Percentiles rank a stretch among this genome's conserved stretches.
These are phyloP conservation scores for Macroramphosus scolopax DNA, from an alignment of 2,797 vertebrate genomes.

Conservation along the genomic window DNA sequence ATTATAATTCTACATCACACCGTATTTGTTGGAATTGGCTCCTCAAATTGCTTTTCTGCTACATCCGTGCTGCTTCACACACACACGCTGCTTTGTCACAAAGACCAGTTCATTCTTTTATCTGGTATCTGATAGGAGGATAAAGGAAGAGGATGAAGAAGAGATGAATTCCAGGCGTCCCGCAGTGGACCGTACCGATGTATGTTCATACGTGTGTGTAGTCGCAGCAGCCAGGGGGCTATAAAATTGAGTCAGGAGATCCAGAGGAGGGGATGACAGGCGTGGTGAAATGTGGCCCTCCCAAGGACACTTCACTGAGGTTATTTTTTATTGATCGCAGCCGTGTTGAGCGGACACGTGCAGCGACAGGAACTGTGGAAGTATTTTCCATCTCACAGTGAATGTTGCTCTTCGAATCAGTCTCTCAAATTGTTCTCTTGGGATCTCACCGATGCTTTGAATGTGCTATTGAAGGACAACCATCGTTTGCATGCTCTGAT, in stretches of 20 bases:
- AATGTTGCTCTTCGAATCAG: conserved; percentile 8
- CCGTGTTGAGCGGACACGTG: conserved; percentile 20
- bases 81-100: conserved; percentile 1
- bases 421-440: too few species aligned
- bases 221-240: too few species aligned
- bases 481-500: not conserved
- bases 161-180: conserved; percentile 30
- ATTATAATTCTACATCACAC: not conserved
- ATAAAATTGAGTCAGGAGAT: conserved; percentile 26
- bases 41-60: not conserved
- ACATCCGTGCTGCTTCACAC: not conserved
- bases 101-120: conserved; percentile 6
- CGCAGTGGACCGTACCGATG: conserved; percentile 4
- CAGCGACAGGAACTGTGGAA: conserved; percentile 23
- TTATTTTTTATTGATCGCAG: conserved; percentile 62
- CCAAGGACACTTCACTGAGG: conserved; percentile 64
- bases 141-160: conserved; percentile 23
- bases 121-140: conserved; percentile 28
- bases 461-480: too few species aligned
- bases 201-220: conserved; percentile 6
- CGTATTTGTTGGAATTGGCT: not conserved
- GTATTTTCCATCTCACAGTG: conserved; percentile 25
- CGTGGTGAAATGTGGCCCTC: conserved; percentile 42
- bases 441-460: too few species aligned
- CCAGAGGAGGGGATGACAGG: conserved; percentile 15